Evolutionary conservation across 2,888 invertebrate genomes (phyloP).

Genomic region (Rhorus exstirpatorius): DNA sequence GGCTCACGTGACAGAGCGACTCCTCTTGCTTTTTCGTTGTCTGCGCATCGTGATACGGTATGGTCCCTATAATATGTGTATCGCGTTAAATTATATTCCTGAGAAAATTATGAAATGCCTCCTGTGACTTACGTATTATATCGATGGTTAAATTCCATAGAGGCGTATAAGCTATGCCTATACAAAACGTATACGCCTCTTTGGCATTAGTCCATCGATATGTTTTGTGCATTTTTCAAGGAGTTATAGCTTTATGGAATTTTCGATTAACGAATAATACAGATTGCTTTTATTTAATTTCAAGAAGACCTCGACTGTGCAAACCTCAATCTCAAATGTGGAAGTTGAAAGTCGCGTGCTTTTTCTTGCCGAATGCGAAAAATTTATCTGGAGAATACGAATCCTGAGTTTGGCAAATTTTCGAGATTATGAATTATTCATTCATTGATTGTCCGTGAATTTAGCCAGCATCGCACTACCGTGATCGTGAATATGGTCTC

Average conservation of each 20-base stretch:
- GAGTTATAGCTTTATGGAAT: not conserved
- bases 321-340: constrained; percentile 2
- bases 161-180: too few species aligned
- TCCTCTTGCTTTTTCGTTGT: constrained; percentile 72
- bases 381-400: not conserved
- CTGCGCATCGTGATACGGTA: constrained; percentile 45
- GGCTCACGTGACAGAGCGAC: constrained; percentile 71
- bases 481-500: not conserved
- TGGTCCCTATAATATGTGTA: constrained; percentile 1
- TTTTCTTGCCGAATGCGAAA: not conserved
- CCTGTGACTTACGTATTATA: too few species aligned
- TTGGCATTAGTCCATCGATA: too few species aligned
- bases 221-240: not conserved
- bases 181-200: too few species aligned
- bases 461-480: not conserved
- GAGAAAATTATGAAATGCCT: constrained; percentile 6
- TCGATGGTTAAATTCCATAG: too few species aligned
- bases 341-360: too few species aligned
- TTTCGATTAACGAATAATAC: constrained; percentile 10
- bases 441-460: constrained; percentile 23
- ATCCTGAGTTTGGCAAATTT: constrained; percentile 2
- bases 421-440: constrained; percentile 23
- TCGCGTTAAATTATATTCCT: not conserved
- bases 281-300: not conserved
- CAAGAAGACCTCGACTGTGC: not conserved